phyloP scores from a whole-genome alignment of 1,140 invertebrate genomes.

The Drosophila miranda region DNA sequence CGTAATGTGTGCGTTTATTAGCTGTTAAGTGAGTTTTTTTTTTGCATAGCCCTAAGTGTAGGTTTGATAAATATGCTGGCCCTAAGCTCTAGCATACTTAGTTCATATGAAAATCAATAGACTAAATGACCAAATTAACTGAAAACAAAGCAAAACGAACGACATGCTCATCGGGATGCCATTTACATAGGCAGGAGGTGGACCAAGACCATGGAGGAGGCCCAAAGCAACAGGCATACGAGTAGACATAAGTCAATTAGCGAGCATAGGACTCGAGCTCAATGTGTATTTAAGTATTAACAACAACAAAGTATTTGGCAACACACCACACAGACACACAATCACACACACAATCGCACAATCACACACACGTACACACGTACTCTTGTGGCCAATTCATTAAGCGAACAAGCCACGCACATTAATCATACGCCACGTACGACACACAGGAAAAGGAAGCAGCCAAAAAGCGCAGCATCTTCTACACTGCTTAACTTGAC shows the following conservation, averaged over 20 bases:
- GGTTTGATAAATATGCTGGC: slow-evolving; percentile 24
- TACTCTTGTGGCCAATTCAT: slow-evolving; percentile 53
- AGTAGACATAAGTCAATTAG: slow-evolving; percentile 71
- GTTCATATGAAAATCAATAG: slow-evolving; percentile 70
- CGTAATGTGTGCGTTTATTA: slow-evolving; percentile 79
- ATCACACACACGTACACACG: neutral
- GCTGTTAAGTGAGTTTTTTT: slow-evolving; percentile 64
- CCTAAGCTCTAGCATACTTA: slow-evolving; percentile 25
- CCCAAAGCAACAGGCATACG: slow-evolving; percentile 16
- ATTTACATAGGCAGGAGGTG: slow-evolving; percentile 40
- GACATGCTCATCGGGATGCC: slow-evolving; percentile 75
- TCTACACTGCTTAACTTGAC: slow-evolving; percentile 66
- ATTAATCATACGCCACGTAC: slow-evolving; percentile 72
- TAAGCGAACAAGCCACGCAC: slow-evolving; percentile 47
- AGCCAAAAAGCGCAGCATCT: slow-evolving; percentile 56
- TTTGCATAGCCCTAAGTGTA: slow-evolving; percentile 55
- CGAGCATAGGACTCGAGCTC: slow-evolving; percentile 57
- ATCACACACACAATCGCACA: neutral
- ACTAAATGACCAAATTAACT: slow-evolving; percentile 75
- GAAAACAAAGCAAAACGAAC: slow-evolving; percentile 47
- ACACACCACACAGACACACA: slow-evolving; percentile 5
- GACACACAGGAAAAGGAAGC: slow-evolving; percentile 27
- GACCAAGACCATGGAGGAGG: slow-evolving; percentile 3
- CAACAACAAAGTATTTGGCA: slow-evolving; percentile 64
- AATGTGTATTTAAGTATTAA: slow-evolving; percentile 79